Percentiles rank a stretch among this genome's conserved stretches.
Conservation (phyloP, 2,113 vertebrate species). For the Heterotilapia buettikoferi region DNA sequence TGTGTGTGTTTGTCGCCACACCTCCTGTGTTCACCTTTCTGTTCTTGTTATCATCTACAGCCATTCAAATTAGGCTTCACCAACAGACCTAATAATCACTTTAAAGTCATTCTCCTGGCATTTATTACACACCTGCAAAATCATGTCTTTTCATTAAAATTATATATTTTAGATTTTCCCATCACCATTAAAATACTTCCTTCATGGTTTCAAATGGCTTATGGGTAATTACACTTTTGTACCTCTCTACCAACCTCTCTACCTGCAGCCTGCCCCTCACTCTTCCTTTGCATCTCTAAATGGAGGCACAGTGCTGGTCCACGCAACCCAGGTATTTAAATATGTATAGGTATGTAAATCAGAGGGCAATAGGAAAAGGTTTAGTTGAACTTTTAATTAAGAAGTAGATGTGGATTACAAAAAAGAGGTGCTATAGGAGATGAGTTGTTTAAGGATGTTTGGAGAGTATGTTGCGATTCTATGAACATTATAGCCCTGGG, state of each 20-base stretch:
- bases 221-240: background rate
- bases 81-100: background rate
- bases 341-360: no score
- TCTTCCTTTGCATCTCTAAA: background rate
- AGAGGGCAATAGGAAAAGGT: background rate
- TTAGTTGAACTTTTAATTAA: background rate
- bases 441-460: background rate
- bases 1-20: background rate
- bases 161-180: background rate
- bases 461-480: background rate
- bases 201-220: background rate
- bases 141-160: background rate
- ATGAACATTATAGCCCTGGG: background rate
- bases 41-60: conserved; percentile 19
- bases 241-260: background rate
- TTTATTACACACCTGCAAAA: background rate
- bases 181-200: background rate
- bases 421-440: background rate
- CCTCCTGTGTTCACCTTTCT: conserved; percentile 25
- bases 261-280: background rate
- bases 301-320: background rate
- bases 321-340: background rate
- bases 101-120: background rate
- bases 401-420: background rate
- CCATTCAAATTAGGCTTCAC: background rate